These are phyloP conservation scores for Hyperoplus immaculatus DNA, from an alignment of 2,797 vertebrate species.

Conservation along the genomic window DNA sequence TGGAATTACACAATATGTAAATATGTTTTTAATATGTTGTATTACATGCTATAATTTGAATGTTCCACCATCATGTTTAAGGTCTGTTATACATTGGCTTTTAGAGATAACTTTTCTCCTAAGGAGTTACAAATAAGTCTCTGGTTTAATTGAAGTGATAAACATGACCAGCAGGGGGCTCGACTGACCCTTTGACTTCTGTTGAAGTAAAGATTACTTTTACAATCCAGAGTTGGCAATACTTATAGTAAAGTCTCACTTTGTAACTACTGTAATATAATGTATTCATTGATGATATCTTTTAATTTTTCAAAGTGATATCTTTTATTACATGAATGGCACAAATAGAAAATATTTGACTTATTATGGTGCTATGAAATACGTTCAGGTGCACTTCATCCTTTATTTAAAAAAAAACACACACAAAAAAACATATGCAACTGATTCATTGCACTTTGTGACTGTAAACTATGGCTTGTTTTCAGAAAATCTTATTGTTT, in stretches of 20 bases:
- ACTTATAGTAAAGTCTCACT: constrained; percentile 11
- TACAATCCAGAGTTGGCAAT: constrained; percentile 5
- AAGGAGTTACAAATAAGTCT: constrained; percentile 22
- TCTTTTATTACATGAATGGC: constrained; percentile 8
- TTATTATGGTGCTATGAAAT: constrained; percentile 36
- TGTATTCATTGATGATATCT: neutral
- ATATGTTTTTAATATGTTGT: constrained; percentile 55
- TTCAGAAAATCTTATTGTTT: neutral
- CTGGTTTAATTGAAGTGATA: constrained; percentile 34
- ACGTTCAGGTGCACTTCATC: constrained; percentile 11
- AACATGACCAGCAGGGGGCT: constrained; percentile 64
- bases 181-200: constrained; percentile 52
- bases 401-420: neutral
- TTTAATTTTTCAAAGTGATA: constrained; percentile 6
- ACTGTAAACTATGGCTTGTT: constrained; percentile 28
- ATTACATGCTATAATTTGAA: constrained; percentile 31
- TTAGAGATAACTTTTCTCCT: constrained; percentile 40
- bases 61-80: constrained; percentile 6
- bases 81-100: constrained; percentile 30
- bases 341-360: constrained; percentile 17
- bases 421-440: neutral
- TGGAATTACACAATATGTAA: constrained; percentile 51
- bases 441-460: constrained; percentile 48
- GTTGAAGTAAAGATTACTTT: constrained; percentile 9
- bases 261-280: constrained; percentile 33